phyloP scores from a whole-genome alignment of 2,797 vertebrate species.

The Sebastes hubbsi region DNA sequence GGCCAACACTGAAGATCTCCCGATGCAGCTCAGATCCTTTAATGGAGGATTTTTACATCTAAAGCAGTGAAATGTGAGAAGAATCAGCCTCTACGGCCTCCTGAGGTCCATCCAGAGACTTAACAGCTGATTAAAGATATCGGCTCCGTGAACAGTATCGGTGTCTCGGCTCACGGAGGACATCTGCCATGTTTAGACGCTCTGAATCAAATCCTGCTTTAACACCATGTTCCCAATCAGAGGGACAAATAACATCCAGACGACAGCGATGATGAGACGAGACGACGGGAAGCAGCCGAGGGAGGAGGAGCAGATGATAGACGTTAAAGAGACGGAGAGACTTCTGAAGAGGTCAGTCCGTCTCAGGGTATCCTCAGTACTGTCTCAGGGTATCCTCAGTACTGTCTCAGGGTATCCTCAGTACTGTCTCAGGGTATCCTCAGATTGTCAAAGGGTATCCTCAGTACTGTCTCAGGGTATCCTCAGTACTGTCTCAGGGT shows the following conservation, averaged over 20 bases:
- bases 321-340: no score
- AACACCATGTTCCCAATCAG: slow-evolving; percentile 62
- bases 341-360: no score
- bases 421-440: no score
- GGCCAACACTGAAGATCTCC: background rate
- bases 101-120: background rate
- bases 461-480: no score
- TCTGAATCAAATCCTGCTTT: slow-evolving; percentile 46
- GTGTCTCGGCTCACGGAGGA: background rate
- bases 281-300: slow-evolving; percentile 1
- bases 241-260: slow-evolving; percentile 58
- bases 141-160: background rate
- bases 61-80: background rate
- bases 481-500: no score
- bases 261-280: slow-evolving; percentile 20
- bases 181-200: slow-evolving; percentile 24
- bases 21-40: background rate
- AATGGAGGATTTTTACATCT: background rate
- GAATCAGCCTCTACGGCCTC: background rate
- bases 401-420: no score
- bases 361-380: no score
- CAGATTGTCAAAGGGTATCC: no score
- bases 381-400: no score
- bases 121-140: background rate
- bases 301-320: background rate